Conservation (phyloP, 1,140 invertebrate species). For the Steinernema feltiae region DNA sequence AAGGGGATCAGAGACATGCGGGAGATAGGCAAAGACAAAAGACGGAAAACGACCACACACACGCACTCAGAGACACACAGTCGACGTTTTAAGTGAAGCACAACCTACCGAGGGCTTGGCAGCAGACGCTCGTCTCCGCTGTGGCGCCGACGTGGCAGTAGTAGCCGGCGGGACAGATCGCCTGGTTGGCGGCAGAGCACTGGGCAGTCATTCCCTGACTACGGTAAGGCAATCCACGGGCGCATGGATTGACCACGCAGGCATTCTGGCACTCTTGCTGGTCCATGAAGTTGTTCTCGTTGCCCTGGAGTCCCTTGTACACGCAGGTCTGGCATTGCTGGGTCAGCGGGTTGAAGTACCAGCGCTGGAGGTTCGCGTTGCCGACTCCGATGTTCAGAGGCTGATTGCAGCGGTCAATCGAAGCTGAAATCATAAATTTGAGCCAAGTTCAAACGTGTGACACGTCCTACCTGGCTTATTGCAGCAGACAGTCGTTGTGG, state of each 20-base stretch:
- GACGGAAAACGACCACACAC: conserved; percentile 11
- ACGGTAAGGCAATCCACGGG: conserved; percentile 45
- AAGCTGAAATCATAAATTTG: conserved; percentile 32
- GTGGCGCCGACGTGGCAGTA: conserved; percentile 55
- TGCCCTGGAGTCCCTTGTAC: conserved; percentile 53
- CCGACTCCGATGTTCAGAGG: conserved; percentile 54
- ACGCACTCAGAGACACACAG: conserved; percentile 20
- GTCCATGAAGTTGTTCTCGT: conserved; percentile 56
- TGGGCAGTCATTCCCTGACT: conserved; percentile 45
- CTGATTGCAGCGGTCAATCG: conserved; percentile 48
- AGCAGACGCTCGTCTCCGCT: conserved; percentile 48
- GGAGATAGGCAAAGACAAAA: neutral
- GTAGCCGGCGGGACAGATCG: conserved; percentile 48
- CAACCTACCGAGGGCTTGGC: conserved; percentile 54
- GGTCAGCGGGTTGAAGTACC: conserved; percentile 53
- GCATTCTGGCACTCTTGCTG: conserved; percentile 48
- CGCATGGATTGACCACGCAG: conserved; percentile 54
- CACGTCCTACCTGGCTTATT: conserved; percentile 44
- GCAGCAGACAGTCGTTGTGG: conserved; percentile 53
- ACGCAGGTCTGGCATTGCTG: conserved; percentile 46
- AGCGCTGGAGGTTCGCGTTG: conserved; percentile 51
- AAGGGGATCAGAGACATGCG: conserved; percentile 1
- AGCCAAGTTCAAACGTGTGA: too few species aligned
- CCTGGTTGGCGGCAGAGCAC: conserved; percentile 45
- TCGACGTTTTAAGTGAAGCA: conserved; percentile 15